Evolutionary conservation across 2,888 invertebrate species (phyloP), one percentile per base, ranked within the genome.

Genomic region (Macrophya annulata): DNA sequence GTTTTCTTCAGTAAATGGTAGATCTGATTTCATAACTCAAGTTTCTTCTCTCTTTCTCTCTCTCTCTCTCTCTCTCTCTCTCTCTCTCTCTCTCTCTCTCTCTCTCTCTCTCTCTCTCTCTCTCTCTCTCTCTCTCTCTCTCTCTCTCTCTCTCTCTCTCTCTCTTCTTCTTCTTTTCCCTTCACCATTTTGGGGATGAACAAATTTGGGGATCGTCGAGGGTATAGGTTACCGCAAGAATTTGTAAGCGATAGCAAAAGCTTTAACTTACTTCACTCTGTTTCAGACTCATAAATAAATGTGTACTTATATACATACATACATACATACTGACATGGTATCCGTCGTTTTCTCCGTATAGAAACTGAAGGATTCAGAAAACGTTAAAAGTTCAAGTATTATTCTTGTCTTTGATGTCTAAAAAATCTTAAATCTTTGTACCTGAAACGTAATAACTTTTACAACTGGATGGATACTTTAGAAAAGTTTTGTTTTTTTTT

Each of bases 1-100:
- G 37, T 72, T 72, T 37, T 43, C 43, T n/a, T 43, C n/a, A 72
- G 68, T 72, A 72, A 72, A 72, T 76, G 48, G 43, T 76, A 15
- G 31, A 45, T 76, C 76, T 76, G 76, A 76, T 76, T 76, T 76
- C 76, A 48, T 76, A 76, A 72, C 21, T 72, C 72, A 72, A 45
- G 40, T 68, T 55, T 55, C 55, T 55, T 55, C 17, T 8, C 4
- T 17, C 17, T 17, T 8, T 17, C 6, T 5, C 55, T 55, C 15
- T 55, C 55, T 17, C 55, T 17, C 3, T 55, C 8, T 31, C 31
- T 31, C 3, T 31, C 31, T 31, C 31, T 8, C 4, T 17, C 17
- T 17, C 17, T 17, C 6, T 5, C 55, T 55, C 15, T 55, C 55
- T 17, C 55, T 17, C 3, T 55, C 8, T 31, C 31, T 31, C 3